phyloP scores from a whole-genome alignment of 2,888 invertebrate species.

The Meganola albula region DNA sequence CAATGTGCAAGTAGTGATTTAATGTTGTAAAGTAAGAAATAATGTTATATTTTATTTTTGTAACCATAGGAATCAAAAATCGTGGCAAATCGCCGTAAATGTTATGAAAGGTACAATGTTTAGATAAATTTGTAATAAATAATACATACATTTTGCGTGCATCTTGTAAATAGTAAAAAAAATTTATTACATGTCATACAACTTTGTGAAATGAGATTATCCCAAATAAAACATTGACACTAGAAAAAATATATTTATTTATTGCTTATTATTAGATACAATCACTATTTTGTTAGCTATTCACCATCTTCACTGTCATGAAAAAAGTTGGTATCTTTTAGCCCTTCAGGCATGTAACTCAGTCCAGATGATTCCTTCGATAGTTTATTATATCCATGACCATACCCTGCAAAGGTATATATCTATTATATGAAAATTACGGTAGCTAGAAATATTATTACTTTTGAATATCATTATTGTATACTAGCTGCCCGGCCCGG shows the following conservation, averaged over 20 bases:
- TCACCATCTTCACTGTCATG: constrained; percentile 22
- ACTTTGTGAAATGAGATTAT: constrained; percentile 75
- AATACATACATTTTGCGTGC: constrained; percentile 50
- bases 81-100: constrained; percentile 54
- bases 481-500: too few relatives aligned
- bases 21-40: constrained; percentile 64
- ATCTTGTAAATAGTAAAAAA: constrained; percentile 71
- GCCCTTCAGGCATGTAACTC: constrained; percentile 82
- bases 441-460: too few relatives aligned
- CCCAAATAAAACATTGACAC: constrained; percentile 67
- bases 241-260: constrained; percentile 34
- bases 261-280: constrained; percentile 5
- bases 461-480: too few relatives aligned
- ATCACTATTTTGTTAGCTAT: constrained; percentile 6
- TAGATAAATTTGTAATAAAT: constrained; percentile 64
- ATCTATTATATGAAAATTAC: too few relatives aligned
- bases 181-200: constrained; percentile 70
- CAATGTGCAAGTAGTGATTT: constrained; percentile 64
- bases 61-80: constrained; percentile 59
- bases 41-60: constrained; percentile 69
- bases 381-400: constrained; percentile 77
- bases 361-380: constrained; percentile 77
- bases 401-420: constrained; percentile 80
- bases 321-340: constrained; percentile 80
- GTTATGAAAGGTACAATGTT: constrained; percentile 68